These are phyloP conservation scores for Sebastes elongatus DNA, from an alignment of 2,797 vertebrate genomes.

Conservation along the genomic window DNA sequence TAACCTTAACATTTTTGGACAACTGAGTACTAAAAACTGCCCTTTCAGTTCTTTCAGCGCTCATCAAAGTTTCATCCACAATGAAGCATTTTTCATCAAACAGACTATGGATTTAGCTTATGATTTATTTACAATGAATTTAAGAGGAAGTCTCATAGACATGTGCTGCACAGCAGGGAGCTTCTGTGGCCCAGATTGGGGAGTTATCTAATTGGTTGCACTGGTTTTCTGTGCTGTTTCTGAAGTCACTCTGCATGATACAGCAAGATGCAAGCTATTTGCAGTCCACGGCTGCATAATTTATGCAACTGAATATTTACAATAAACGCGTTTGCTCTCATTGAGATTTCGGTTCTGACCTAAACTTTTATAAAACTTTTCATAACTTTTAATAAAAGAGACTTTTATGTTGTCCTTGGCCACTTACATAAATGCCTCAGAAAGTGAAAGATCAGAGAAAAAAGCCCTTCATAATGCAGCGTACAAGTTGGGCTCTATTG, in stretches of 20 bases:
- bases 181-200: conserved; percentile 53
- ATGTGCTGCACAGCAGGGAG: conserved; percentile 38
- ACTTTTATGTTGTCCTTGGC: neutral
- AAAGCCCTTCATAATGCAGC: neutral
- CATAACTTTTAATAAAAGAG: neutral
- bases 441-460: no score
- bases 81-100: conserved; percentile 55
- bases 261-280: conserved; percentile 39
- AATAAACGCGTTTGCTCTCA: neutral
- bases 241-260: conserved; percentile 36
- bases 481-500: neutral
- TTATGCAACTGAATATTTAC: conserved; percentile 35
- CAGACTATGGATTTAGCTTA: conserved; percentile 50
- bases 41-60: neutral
- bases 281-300: neutral
- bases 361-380: neutral
- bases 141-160: conserved; percentile 26
- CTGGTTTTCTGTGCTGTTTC: conserved; percentile 38
- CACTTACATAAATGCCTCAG: neutral
- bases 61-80: conserved; percentile 42
- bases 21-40: neutral
- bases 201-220: conserved; percentile 43
- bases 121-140: conserved; percentile 60
- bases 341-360: neutral
- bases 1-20: neutral